Base-by-base conservation (phyloP, 2,113 vertebrate species). In the Strix aluco region DNA sequence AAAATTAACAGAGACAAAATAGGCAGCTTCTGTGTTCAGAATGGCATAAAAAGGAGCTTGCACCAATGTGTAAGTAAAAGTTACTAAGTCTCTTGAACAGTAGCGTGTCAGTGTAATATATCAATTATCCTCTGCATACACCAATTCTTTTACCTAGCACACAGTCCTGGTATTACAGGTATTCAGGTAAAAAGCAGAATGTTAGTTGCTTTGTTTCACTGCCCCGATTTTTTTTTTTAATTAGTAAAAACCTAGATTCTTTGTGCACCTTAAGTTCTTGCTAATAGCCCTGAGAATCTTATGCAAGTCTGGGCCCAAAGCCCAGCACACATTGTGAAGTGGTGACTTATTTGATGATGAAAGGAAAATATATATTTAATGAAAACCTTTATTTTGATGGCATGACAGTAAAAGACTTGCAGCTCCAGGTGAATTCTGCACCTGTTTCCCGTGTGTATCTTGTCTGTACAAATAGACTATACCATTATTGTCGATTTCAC, bases 61-160 rank as follows among this genome's bases (percentile, higher is more conserved):
- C 14, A 69, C 14, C 8, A 46, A 12, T 0, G 0, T 73, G 3
- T 54, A 73, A 62, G 19, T 6, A 83, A 29, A 86, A 46, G 11
- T 40, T 69, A 36, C 9, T 57, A 59, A 51, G 21, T 61, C 19
- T 91, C 51, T 38, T 59, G 34, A 71, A 21, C 49, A 61, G 30
- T 20, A 34, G 14, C 49, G 13, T 81, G 26, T 66, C 23, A 26
- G 34, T 16, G 11, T 70, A 70, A 36, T 18, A 29, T 19, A 40
- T 59, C 25, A 13, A 4, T 77, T 80, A 7, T 70, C 27, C 13
- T 63, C n/a, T 61, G 30, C 71, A n/a, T 40, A 9, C 9, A 29
- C 13, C 13, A 10, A 3, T 38, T 88, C 15, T 74, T 67, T 86
- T 80, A 58, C 40, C 52, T 73, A 27, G 32, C 19, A 42, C 10